Evolutionary conservation across 2,797 vertebrate species (phyloP), one percentile per base, ranked within the genome.

Genomic region (Acanthis flammea): DNA sequence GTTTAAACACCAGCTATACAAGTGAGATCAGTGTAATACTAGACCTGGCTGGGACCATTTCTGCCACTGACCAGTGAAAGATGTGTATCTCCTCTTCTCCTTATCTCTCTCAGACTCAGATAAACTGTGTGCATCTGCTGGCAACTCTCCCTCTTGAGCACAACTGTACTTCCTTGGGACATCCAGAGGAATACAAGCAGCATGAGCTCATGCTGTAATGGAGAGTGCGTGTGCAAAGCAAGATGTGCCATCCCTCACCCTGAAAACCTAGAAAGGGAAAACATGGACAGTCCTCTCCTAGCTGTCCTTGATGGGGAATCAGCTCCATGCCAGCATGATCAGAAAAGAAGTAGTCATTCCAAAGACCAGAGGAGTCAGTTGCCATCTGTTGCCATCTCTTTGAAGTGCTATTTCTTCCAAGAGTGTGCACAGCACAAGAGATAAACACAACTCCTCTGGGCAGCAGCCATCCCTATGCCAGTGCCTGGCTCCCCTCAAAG

Each of bases 181-280:
- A 67, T 13, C 22, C 63, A 33, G 41, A 66, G 33, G 44, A 37
- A 31, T 3, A 14, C 4, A 17, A 33, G 17, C 19, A 35, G n/a
- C 55, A n/a, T 0, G 0, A 80, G 58, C 33, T 58, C 7, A 1
- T 0, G 18, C 60, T 50, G 41, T 3, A 55, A 51, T 0, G 0
- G 24, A 67, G 28, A n/a, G 11, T 0, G 23, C 0, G 3, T 15
- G 14, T 6, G 11, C 44, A 24, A 37, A 78, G 39, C 10, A 63
- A 73, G n/a, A 54, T n/a, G 37, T 67, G 54, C 45, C 53, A 22
- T 17, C 37, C 19, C 25, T 23, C 53, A 21, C 37, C n/a, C 24
- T 21, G 61, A 33, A 51, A 67, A 68, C 30, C 19, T 15, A 41
- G 37, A 19, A 51, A 42, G 21, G 37, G 39, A 78, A 76, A 92